Percentiles rank a stretch among this genome's conserved stretches.
These are phyloP conservation scores for Tauraco hartlaubi DNA, from an alignment of 2,797 vertebrate genomes.

Conservation along the genomic window DNA sequence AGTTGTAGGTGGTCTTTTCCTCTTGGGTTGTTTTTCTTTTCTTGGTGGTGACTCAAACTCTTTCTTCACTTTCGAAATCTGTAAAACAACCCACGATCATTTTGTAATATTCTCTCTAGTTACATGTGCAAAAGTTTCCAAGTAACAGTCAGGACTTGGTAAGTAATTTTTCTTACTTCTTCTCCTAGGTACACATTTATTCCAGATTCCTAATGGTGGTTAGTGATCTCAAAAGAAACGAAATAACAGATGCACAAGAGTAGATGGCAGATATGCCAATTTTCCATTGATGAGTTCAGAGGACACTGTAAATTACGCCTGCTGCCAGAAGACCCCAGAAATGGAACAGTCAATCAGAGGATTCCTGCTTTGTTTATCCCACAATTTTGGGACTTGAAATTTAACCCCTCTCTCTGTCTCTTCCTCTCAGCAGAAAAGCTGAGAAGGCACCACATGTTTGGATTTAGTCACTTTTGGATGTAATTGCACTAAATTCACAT, in stretches of 20 bases:
- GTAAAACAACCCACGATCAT: neutral
- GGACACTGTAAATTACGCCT: neutral
- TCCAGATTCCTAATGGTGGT: slow-evolving; percentile 26
- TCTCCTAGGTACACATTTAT: slow-evolving; percentile 1
- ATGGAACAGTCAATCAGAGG: neutral
- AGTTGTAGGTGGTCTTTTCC: slow-evolving; percentile 67
- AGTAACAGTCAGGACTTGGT: slow-evolving; percentile 26
- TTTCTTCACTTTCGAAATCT: slow-evolving; percentile 63
- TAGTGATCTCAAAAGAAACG: slow-evolving; percentile 41
- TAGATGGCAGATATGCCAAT: neutral
- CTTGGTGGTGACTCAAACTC: slow-evolving; percentile 44
- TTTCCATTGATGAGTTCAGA: slow-evolving; percentile 39
- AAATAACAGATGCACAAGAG: slow-evolving; percentile 24
- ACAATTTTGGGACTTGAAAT: neutral
- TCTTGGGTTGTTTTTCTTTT: slow-evolving; percentile 50
- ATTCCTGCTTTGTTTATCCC: neutral
- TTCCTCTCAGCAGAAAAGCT: slow-evolving; percentile 13
- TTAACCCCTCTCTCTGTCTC: neutral
- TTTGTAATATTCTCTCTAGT: slow-evolving; percentile 45
- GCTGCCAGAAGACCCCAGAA: slow-evolving; percentile 23
- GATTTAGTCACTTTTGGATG: neutral
- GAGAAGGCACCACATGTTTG: neutral
- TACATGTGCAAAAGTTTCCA: slow-evolving; percentile 68
- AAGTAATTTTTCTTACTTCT: slow-evolving; percentile 44
- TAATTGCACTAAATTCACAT: neutral